These are phyloP conservation scores for Scaptomyza reducta DNA, from an alignment of 2,888 invertebrate species.

Conservation along the genomic window DNA sequence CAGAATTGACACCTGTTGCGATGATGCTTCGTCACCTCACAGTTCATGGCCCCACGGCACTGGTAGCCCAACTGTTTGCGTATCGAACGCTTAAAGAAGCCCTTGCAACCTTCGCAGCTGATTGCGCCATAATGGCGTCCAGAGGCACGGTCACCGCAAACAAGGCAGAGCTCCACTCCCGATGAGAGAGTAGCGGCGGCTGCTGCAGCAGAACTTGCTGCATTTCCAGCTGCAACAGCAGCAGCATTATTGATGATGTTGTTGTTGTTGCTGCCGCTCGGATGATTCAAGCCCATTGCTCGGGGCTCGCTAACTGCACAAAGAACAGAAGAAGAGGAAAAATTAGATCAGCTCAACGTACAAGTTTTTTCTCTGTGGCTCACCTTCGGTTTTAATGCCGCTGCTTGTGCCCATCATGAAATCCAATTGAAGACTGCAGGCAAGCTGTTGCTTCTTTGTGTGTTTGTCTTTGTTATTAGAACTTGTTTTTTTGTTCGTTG, in stretches of 20 bases:
- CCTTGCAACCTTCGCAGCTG: constrained; percentile 97
- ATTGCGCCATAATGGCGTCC: constrained; percentile 97
- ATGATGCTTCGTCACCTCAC: constrained; percentile 99
- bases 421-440: constrained; percentile 42
- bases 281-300: constrained; percentile 61
- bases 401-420: constrained; percentile 70
- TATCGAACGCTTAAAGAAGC: constrained; percentile 98
- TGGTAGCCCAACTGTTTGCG: constrained; percentile 98
- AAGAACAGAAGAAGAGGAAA: constrained; percentile 21
- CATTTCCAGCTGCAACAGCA: constrained; percentile 52
- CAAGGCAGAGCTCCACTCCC: constrained; percentile 92
- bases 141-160: constrained; percentile 97
- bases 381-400: constrained; percentile 81
- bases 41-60: constrained; percentile 97
- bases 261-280: constrained; percentile 39
- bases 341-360: constrained; percentile 2
- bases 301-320: constrained; percentile 52
- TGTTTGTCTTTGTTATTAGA: constrained; percentile 64
- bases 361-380: constrained; percentile 40
- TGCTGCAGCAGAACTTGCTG: constrained; percentile 50
- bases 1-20: constrained; percentile 99
- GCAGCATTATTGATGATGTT: constrained; percentile 32
- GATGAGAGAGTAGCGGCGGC: constrained; percentile 50
- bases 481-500: constrained; percentile 56
- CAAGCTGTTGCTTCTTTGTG: constrained; percentile 68